Conservation (phyloP, 2,113 vertebrate species). For the Melanerpes aurifrons region DNA sequence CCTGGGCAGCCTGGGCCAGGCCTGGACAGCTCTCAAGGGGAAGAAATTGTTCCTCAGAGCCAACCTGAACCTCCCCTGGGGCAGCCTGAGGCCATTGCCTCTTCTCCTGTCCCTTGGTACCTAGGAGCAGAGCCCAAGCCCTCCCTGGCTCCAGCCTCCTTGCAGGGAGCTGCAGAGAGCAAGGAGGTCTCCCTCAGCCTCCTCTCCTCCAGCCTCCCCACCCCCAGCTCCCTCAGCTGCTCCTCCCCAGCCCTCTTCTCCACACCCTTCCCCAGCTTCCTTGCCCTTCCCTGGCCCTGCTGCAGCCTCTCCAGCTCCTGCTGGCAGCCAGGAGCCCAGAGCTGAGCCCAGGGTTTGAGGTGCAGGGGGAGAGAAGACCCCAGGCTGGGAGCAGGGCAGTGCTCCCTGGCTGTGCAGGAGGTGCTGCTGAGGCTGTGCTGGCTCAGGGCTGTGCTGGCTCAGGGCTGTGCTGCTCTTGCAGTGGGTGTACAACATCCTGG, state of each 20-base stretch:
- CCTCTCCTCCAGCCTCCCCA: background rate
- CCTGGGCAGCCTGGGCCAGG: background rate
- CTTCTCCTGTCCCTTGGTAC: background rate
- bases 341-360: too few relatives aligned
- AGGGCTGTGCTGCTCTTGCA: conserved; percentile 52
- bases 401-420: too few relatives aligned
- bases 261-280: too few relatives aligned
- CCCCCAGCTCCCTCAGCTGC: background rate
- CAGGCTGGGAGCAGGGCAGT: too few relatives aligned
- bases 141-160: background rate
- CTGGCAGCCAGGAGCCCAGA: too few relatives aligned
- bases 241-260: background rate
- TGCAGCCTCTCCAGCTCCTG: too few relatives aligned
- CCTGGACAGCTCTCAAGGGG: background rate
- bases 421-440: too few relatives aligned
- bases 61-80: background rate
- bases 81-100: background rate
- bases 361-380: too few relatives aligned
- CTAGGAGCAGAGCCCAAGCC: background rate
- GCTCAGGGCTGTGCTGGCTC: background rate
- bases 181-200: background rate
- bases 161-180: background rate
- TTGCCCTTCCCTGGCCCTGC: too few relatives aligned
- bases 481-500: conserved; percentile 97
- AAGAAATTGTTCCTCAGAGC: background rate